phyloP scores from a whole-genome alignment of 2,797 vertebrate species.

The Phaenicophaeus curvirostris region DNA sequence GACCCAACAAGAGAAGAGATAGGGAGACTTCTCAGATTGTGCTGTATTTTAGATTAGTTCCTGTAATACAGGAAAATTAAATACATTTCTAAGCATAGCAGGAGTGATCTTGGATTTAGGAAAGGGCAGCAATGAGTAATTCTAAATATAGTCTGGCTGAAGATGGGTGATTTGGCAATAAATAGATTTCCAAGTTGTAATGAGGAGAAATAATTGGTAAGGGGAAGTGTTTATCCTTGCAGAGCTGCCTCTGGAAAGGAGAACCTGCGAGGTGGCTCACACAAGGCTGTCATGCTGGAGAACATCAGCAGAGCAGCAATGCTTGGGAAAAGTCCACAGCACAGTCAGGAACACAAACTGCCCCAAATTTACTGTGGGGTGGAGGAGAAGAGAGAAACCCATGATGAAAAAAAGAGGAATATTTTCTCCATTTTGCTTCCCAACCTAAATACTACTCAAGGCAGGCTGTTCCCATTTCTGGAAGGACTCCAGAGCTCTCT shows the following conservation, averaged over 20 bases:
- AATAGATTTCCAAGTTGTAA: neutral
- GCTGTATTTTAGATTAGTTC: neutral
- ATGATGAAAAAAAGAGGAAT: too few species aligned
- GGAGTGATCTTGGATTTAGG: neutral
- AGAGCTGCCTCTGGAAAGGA: neutral
- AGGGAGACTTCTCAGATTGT: neutral
- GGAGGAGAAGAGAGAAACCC: neutral
- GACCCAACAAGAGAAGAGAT: neutral
- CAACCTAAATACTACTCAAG: neutral
- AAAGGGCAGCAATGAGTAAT: neutral
- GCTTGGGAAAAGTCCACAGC: neutral
- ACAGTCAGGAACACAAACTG: neutral
- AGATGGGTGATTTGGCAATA: neutral
- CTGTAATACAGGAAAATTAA: neutral
- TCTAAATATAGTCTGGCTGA: neutral
- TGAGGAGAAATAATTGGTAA: neutral
- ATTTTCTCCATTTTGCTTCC: neutral
- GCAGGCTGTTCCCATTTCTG: neutral
- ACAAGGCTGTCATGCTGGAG: neutral
- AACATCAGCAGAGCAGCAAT: neutral
- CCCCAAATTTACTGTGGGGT: neutral
- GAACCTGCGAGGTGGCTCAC: neutral
- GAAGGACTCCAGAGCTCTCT: neutral
- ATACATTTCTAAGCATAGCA: neutral
- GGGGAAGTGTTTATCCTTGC: neutral